phyloP scores from a whole-genome alignment of 2,888 invertebrate species.

The Eueremaeus valkanovi region DNA sequence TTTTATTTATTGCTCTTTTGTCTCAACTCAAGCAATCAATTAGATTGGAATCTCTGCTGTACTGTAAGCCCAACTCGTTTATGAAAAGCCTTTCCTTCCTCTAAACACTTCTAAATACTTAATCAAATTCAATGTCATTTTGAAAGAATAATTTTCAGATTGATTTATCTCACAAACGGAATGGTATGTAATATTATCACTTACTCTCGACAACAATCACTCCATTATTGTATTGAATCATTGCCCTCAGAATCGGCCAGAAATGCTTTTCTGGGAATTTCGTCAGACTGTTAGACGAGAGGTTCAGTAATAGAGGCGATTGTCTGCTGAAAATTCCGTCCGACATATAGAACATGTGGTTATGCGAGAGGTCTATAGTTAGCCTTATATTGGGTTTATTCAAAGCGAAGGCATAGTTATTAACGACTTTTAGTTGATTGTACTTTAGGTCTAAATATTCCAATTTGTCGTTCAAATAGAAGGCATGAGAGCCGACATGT shows the following conservation, averaged over 20 bases:
- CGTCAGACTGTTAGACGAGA: conserved; percentile 43
- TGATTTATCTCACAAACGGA: not conserved
- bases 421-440: conserved; percentile 44
- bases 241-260: conserved; percentile 40
- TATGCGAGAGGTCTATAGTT: conserved; percentile 42
- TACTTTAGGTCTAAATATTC: conserved; percentile 42
- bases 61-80: no score
- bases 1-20: no score
- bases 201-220: conserved; percentile 42
- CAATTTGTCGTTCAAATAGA: conserved; percentile 41
- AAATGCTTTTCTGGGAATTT: conserved; percentile 42
- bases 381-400: conserved; percentile 40
- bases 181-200: conserved; percentile 13
- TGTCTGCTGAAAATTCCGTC: conserved; percentile 44
- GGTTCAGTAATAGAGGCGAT: conserved; percentile 42
- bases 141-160: no score
- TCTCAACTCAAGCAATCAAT: no score
- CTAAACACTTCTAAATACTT: no score
- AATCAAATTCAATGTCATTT: no score
- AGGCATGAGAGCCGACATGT: conserved; percentile 45
- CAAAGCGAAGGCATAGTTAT: conserved; percentile 44
- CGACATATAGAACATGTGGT: conserved; percentile 43
- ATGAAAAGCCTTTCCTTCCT: no score
- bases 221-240: conserved; percentile 43
- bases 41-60: no score